These are phyloP conservation scores for Rhynchonycteris naso DNA, from an alignment of 2,797 vertebrate species.

Conservation along the genomic window DNA sequence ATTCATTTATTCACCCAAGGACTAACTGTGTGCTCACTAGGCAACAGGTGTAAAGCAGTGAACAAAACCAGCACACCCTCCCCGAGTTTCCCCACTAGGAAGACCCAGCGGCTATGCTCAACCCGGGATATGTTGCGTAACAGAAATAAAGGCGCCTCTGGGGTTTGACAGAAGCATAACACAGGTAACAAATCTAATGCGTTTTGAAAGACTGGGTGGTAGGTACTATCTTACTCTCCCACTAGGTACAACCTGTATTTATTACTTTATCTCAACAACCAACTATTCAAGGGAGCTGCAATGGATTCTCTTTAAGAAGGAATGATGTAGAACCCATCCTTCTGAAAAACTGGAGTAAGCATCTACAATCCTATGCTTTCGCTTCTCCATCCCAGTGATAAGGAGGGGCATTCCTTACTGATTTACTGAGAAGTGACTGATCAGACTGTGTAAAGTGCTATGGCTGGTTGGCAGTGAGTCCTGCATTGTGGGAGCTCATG, in stretches of 20 bases:
- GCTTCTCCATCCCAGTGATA: background rate
- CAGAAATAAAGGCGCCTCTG: background rate
- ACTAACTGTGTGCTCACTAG: background rate
- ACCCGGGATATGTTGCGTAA: background rate
- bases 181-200: background rate
- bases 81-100: background rate
- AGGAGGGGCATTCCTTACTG: background rate
- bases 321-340: background rate
- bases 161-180: background rate
- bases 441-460: background rate
- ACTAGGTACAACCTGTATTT: background rate
- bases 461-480: slow-evolving; percentile 5
- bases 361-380: fast-evolving
- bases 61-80: background rate
- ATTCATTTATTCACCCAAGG: background rate
- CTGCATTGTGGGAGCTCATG: slow-evolving; percentile 48
- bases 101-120: background rate
- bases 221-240: background rate
- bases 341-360: background rate
- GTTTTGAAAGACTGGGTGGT: background rate
- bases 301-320: background rate
- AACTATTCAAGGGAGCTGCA: background rate
- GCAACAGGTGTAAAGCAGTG: background rate
- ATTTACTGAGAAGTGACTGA: slow-evolving; percentile 1
- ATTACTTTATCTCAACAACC: background rate